Base-by-base conservation (phyloP, 2,888 invertebrate species). In the Loripinus fragilis region DNA sequence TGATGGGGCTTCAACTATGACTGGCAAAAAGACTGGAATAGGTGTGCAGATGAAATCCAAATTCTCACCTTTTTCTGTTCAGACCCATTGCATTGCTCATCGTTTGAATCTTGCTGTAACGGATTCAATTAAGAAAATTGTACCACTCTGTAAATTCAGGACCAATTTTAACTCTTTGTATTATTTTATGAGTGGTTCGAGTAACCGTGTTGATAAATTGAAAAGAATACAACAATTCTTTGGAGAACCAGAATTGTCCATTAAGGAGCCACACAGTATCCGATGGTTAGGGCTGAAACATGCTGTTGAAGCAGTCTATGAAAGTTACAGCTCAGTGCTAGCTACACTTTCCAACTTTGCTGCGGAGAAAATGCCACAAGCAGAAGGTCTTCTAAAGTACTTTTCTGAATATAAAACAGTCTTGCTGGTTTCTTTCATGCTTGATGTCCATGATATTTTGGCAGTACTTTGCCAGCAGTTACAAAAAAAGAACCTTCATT, bases 61-160 rank as follows among this genome's bases (percentile, higher is more conserved):
- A 23, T n/a, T 12, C 12, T 28, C 30, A 30, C 60, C 60, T 12
- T 33, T 60, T 60, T 33, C 17, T 12, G n/a, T 33, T 33, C 78
- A 80, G 28, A 76, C 80, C 28, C 80, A 81, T 23, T 85, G 81
- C 74, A 41, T 76, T 2, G 80, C 74, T 0, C 78, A 80, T 48
- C 50, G 83, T 30, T 55, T 82, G 0, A 84, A 79, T 28, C 60
- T 85, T 7, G 85, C 83, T 15, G 64, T 67, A 25, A 78, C 52
- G n/a, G 83, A 83, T 66, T 60, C 80, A 0, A 83, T 86, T 0
- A 83, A 86, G 69, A 78, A 85, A 33, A 45, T 55, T 45, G 74
- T 76, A 2, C 42, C 28, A n/a, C 2, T 81, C 50, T 35, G 33
- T 2, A 85, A 80, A 71, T 79, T 81, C 41, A 80, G 79, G 70